phyloP scores from a whole-genome alignment of 2,797 vertebrate species.

The Hippocampus kuda region DNA sequence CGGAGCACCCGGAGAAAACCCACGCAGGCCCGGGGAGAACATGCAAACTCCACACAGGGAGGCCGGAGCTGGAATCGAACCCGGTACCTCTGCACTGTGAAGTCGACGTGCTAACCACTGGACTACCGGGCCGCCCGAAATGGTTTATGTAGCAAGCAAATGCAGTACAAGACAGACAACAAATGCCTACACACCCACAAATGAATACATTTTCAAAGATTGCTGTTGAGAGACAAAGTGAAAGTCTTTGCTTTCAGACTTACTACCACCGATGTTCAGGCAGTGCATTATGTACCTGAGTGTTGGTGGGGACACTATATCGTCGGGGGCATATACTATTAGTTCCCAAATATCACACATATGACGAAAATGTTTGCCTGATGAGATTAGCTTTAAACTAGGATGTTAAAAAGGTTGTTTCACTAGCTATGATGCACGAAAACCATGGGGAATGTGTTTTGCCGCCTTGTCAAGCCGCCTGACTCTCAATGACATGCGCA shows the following conservation, averaged over 20 bases:
- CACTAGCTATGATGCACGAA: background rate
- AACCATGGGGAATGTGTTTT: background rate
- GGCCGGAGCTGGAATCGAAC: no score
- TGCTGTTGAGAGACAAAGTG: background rate
- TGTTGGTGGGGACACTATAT: background rate
- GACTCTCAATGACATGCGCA: constrained; percentile 1
- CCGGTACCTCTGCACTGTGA: no score
- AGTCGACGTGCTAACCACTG: no score
- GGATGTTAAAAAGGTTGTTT: background rate
- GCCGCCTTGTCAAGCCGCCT: background rate
- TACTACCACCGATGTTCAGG: background rate
- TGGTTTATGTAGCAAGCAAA: no score
- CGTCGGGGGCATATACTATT: no score
- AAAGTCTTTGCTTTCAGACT: background rate
- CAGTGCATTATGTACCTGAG: background rate
- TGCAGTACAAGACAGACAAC: no score
- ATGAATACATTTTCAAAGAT: background rate
- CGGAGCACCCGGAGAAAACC: no score
- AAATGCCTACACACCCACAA: no score
- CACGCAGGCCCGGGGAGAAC: no score
- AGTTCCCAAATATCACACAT: background rate
- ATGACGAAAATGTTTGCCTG: background rate
- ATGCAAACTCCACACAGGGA: no score
- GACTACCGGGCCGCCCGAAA: no score
- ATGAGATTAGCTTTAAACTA: constrained; percentile 1